Evolutionary conservation across 2,888 invertebrate genomes (phyloP).

Genomic region (Tuta absoluta): DNA sequence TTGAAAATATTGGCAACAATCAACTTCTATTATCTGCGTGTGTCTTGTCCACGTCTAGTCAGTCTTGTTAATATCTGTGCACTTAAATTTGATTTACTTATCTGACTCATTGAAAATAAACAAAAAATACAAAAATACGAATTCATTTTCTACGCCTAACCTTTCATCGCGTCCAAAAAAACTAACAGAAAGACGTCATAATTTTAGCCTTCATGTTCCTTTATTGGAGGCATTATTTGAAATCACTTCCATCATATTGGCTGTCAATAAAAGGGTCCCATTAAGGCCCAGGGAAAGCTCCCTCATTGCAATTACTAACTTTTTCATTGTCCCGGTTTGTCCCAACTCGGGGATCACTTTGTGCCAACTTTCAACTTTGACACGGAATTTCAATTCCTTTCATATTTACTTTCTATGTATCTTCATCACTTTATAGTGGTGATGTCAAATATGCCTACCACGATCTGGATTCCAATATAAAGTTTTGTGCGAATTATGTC

Average conservation of each 20-base stretch:
- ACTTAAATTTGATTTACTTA: no score
- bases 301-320: slow-evolving; percentile 48
- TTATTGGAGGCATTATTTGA: slow-evolving; percentile 28
- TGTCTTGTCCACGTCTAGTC: no score
- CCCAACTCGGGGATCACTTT: slow-evolving; percentile 22
- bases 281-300: slow-evolving; percentile 45
- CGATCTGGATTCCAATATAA: not conserved
- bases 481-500: no score
- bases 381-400: slow-evolving; percentile 29
- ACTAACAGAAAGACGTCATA: slow-evolving; percentile 1
- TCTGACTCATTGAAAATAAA: not conserved
- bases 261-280: slow-evolving; percentile 39
- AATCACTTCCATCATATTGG: slow-evolving; percentile 32
- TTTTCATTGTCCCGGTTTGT: slow-evolving; percentile 45
- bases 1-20: no score
- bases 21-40: no score
- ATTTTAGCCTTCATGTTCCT: not conserved
- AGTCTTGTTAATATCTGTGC: no score
- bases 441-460: not conserved
- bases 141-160: no score
- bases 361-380: slow-evolving; percentile 28
- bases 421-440: not conserved
- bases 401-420: slow-evolving; percentile 7
- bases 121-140: no score
- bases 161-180: no score